Conservation (phyloP, 2,888 invertebrate genomes). For the Scaptomyza parva region DNA sequence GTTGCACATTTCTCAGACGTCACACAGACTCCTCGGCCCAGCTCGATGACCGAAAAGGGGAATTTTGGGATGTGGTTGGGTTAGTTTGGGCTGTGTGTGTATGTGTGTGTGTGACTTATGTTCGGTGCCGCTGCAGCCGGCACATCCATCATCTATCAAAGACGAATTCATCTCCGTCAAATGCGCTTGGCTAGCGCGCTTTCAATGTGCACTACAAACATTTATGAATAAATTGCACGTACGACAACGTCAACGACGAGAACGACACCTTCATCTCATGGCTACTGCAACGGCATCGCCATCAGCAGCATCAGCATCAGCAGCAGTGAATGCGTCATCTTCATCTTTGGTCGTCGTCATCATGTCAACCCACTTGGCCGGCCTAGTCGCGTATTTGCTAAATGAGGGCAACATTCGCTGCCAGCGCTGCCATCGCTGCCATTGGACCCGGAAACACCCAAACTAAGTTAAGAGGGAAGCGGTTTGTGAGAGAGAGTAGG, state of each 20-base stretch:
- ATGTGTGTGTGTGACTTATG: conserved; percentile 74
- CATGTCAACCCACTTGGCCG: conserved; percentile 61
- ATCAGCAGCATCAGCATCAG: conserved; percentile 43
- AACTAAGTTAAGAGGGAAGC: background rate
- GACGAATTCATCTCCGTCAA: conserved; percentile 82
- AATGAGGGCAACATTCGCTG: conserved; percentile 34
- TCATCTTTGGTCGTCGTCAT: conserved; percentile 29
- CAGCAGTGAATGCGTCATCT: conserved; percentile 30
- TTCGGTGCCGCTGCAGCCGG: conserved; percentile 80
- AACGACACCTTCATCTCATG: conserved; percentile 41
- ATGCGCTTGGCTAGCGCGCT: conserved; percentile 66
- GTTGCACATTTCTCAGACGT: conserved; percentile 81
- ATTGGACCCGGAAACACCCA: conserved; percentile 20
- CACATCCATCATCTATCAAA: conserved; percentile 81
- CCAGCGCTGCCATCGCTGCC: conserved; percentile 4
- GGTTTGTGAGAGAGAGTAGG: too few relatives aligned
- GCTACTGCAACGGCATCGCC: conserved; percentile 10
- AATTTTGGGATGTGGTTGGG: conserved; percentile 24
- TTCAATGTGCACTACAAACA: conserved; percentile 76
- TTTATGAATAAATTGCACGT: conserved; percentile 83
- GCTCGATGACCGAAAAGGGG: conserved; percentile 43
- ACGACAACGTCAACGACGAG: conserved; percentile 43
- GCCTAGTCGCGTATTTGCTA: conserved; percentile 51
- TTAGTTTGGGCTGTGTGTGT: conserved; percentile 14
- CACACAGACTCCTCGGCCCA: conserved; percentile 62